A percentile compares a stretch with the other conserved stretches of the same genome.
These are phyloP conservation scores for Sepioteuthis lessoniana DNA, from an alignment of 2,888 invertebrate genomes.

Conservation along the genomic window DNA sequence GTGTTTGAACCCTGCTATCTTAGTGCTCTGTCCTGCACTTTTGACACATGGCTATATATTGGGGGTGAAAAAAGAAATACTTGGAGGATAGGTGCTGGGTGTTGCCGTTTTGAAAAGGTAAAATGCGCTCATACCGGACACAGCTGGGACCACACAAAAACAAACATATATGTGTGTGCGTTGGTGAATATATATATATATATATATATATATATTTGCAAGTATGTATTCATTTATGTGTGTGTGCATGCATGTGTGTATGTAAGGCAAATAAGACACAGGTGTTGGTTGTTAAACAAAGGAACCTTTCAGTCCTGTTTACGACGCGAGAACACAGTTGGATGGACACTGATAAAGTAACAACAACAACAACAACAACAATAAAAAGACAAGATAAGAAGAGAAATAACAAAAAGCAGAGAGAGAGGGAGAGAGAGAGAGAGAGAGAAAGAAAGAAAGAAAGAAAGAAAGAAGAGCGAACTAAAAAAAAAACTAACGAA, in stretches of 20 bases:
- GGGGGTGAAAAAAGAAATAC: background rate
- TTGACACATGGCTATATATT: background rate
- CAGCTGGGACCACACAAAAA: conserved; percentile 33
- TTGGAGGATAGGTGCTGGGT: background rate
- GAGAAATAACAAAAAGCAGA: background rate
- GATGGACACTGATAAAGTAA: background rate
- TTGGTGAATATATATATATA: background rate
- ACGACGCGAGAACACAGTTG: conserved; percentile 11
- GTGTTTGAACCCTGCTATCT: background rate
- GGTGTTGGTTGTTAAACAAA: conserved; percentile 11
- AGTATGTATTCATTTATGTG: no score
- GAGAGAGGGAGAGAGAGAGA: background rate
- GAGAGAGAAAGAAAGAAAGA: no score
- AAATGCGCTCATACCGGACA: background rate
- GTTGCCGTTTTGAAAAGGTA: conserved; percentile 7
- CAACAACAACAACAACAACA: background rate
- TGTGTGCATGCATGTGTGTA: no score
- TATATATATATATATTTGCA: background rate
- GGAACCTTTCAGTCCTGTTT: conserved; percentile 6
- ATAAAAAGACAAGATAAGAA: background rate
- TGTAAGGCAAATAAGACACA: background rate
- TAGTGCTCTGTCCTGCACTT: background rate
- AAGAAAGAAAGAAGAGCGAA: no score
- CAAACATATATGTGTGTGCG: background rate
- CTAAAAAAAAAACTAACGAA: no score